These are phyloP conservation scores for Agonopterix alstromeriana DNA, from an alignment of 2,888 invertebrate species.

Conservation along the genomic window DNA sequence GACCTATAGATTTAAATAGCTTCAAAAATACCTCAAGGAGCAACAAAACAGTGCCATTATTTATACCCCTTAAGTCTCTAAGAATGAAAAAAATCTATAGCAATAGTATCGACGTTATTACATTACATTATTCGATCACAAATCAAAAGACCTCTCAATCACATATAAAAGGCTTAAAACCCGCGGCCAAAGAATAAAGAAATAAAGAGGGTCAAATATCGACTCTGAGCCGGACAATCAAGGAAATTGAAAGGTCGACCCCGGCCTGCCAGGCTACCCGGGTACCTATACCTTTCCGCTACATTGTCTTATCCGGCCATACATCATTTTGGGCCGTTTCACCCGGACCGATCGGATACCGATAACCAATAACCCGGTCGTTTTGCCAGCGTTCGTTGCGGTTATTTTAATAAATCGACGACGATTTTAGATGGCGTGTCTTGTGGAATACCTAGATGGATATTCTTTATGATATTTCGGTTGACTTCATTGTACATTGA, in stretches of 20 bases:
- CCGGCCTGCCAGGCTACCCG: slow-evolving; percentile 34
- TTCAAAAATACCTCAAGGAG: too few relatives aligned
- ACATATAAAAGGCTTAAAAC: too few relatives aligned
- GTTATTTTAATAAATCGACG: slow-evolving; percentile 46
- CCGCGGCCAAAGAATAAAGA: slow-evolving; percentile 24
- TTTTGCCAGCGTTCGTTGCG: slow-evolving; percentile 22
- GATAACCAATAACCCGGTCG: slow-evolving; percentile 30
- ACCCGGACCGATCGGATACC: slow-evolving; percentile 25
- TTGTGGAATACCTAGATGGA: neutral
- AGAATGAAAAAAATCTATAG: too few relatives aligned
- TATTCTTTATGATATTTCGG: neutral
- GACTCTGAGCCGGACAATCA: slow-evolving; percentile 36
- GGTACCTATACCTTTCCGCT: slow-evolving; percentile 28
- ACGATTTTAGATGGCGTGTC: slow-evolving; percentile 16
- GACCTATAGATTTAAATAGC: too few relatives aligned
- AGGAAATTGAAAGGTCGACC: slow-evolving; percentile 67
- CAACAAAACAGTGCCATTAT: too few relatives aligned
- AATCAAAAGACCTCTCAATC: too few relatives aligned
- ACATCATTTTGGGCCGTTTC: slow-evolving; percentile 49
- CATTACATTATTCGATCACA: too few relatives aligned
- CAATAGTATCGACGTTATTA: too few relatives aligned
- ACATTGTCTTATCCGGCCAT: slow-evolving; percentile 30
- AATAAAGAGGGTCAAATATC: slow-evolving; percentile 31
- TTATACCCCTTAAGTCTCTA: too few relatives aligned
- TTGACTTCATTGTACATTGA: too few relatives aligned